Evolutionary conservation across 37 sponge, comb jelly and placozoan species (phyloP), one percentile per base, ranked within the genome.

Genomic region (Cliona cf. orientalis): DNA sequence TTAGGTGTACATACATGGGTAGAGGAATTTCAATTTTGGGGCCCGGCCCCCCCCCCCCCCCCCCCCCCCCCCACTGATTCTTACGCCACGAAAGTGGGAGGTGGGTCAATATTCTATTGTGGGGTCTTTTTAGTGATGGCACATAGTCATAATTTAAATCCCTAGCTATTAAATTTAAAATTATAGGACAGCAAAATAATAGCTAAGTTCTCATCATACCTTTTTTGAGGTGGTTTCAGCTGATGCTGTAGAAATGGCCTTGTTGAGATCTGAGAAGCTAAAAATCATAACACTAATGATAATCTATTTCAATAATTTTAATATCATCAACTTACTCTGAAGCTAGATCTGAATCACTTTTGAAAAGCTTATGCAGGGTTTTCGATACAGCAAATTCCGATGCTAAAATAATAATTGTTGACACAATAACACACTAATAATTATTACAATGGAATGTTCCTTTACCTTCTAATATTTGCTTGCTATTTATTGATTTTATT

Each of bases 401-500:
- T 9, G 78, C 78, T 78, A 66, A 5, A 44, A n/a, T n/a, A n/a
- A n/a, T n/a, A n/a, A n/a, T n/a, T n/a, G n/a, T n/a, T n/a, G n/a
- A 4, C 7, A 33, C 33, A 34, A 6, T 22, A 32, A 1, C 60
- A 59, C 5, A 28, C 60, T 21, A 21, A 53, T 53, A 53, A 53
- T 12, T 11, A 22, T 63, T 9, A 19, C 65, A 63, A 7, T 25
- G 42, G 12, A 42, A n/a, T 43, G 19, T 2, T 1, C 29, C 62
- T 37, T 42, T 38, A 87, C 88, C 88, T 80, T 80, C 80, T 41
- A 80, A 75, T 1, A 87, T 31, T 39, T 74, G 64, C 0, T 53
- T 72, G 37, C 35, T 53, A 25, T 46, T 74, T 14, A 87, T n/a
- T 25, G 42, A 7, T 39, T 58, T 46, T 9, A 75, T 5, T 14